Evolutionary conservation across 2,888 invertebrate genomes (phyloP).

Genomic region (Oscheius sp.): DNA sequence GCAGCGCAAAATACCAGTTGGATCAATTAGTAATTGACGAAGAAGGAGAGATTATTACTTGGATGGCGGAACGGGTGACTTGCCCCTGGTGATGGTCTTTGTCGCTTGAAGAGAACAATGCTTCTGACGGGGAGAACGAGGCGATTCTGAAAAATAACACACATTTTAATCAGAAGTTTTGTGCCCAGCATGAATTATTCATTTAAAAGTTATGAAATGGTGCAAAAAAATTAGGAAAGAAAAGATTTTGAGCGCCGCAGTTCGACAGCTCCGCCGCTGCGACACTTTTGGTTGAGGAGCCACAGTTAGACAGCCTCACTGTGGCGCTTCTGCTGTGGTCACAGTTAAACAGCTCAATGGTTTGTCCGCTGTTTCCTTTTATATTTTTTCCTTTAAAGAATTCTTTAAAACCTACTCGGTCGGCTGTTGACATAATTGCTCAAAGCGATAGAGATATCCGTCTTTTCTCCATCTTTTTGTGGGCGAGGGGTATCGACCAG

Average conservation of each 20-base stretch:
- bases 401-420: conserved; percentile 16
- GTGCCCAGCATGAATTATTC: too few relatives aligned
- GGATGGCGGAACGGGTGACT: conserved; percentile 16
- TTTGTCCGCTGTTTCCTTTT: too few relatives aligned
- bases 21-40: too few relatives aligned
- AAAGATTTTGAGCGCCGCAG: too few relatives aligned
- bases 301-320: too few relatives aligned
- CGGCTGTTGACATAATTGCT: conserved; percentile 3
- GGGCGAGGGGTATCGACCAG: conserved; percentile 54
- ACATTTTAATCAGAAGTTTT: background rate
- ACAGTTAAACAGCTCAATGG: too few relatives aligned
- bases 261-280: background rate
- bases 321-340: too few relatives aligned
- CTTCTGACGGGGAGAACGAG: conserved; percentile 10
- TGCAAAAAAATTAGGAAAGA: too few relatives aligned
- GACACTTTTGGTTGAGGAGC: too few relatives aligned
- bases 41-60: background rate
- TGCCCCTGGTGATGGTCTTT: conserved; percentile 10
- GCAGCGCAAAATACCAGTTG: too few relatives aligned
- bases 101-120: conserved; percentile 10
- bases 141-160: conserved; percentile 10
- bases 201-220: too few relatives aligned
- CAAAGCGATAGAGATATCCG: conserved; percentile 20
- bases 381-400: too few relatives aligned
- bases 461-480: conserved; percentile 31